Evolutionary conservation across 2,888 invertebrate genomes (phyloP).

Genomic region (Synanthedon vespiformis): DNA sequence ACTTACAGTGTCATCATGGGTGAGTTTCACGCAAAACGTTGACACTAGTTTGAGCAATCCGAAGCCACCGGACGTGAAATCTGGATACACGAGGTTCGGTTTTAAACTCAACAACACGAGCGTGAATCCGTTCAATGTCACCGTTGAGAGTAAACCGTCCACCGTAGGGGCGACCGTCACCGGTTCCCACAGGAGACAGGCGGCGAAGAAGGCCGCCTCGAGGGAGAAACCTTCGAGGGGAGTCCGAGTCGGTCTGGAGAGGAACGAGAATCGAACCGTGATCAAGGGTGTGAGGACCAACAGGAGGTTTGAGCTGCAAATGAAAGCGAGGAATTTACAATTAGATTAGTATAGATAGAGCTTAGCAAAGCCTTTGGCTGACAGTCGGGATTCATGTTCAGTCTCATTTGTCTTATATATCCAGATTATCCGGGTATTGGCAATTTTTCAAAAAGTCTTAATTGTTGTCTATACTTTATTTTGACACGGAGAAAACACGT

Average conservation of each 20-base stretch:
- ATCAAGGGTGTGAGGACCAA: slow-evolving; percentile 79
- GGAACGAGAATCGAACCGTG: slow-evolving; percentile 52
- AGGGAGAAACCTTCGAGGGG: slow-evolving; percentile 39
- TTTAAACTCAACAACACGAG: slow-evolving; percentile 56
- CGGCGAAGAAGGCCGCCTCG: slow-evolving; percentile 41
- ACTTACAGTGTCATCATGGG: background rate
- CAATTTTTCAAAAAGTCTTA: too few relatives aligned
- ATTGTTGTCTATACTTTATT: too few relatives aligned
- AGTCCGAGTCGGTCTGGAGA: slow-evolving; percentile 26
- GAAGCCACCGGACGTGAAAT: slow-evolving; percentile 24
- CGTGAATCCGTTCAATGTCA: slow-evolving; percentile 47
- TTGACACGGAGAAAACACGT: too few relatives aligned
- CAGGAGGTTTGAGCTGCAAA: slow-evolving; percentile 78
- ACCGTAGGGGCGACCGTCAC: slow-evolving; percentile 34
- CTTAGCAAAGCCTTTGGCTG: too few relatives aligned
- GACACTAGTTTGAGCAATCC: slow-evolving; percentile 21
- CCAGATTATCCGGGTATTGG: too few relatives aligned
- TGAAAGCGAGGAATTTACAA: slow-evolving; percentile 71
- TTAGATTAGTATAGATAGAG: too few relatives aligned
- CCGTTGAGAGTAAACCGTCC: slow-evolving; percentile 18
- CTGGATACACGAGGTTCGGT: slow-evolving; percentile 57
- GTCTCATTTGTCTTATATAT: too few relatives aligned
- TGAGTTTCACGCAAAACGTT: background rate
- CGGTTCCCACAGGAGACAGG: slow-evolving; percentile 25
- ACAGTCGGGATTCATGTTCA: too few relatives aligned